Base-by-base conservation (phyloP, 2,113 vertebrate genomes). In the Brachypteracias leptosomus region DNA sequence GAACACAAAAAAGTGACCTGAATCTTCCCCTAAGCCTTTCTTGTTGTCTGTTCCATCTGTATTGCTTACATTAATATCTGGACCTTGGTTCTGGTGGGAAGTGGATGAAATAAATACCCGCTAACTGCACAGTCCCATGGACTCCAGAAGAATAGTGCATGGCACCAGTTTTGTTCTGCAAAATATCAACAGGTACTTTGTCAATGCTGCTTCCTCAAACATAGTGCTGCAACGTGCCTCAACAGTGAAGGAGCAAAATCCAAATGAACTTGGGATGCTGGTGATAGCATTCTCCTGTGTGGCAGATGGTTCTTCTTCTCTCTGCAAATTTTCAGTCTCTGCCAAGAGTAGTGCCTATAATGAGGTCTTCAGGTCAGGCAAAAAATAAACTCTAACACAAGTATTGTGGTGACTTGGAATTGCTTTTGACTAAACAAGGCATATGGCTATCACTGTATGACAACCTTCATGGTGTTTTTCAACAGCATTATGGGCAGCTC, bases 111-210 rank as follows among this genome's bases (percentile, higher is more conserved):
- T 24, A 72, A 66, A 75, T 36, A 35, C 36, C 54, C 1, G 10
- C 13, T 35, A 72, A 11, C 7, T 59, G 70, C 26, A 24, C 0
- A 0, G 3, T 40, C 31, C 46, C 52, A 63, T 0, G 0, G 55
- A 66, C 18, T 47, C 17, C 46, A 36, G 22, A 74, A 59, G 31
- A 93, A 25, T 1, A 58, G 42, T 1, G 5, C 0, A 2, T 3
- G n/a, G 13, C 42, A 77, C 10, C 26, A 13, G 12, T 33, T 54
- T 33, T 35, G 49, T 42, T 36, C 22, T 33, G n/a, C 13, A 61
- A 51, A 71, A 4, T 9, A 55, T 16, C 51, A n/a, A 10, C 55
- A 44, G 35, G 33, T n/a, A 25, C 42, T 62, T 70, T 70, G 58
- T 33, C 68, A 80, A 7, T 0, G 0, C 1, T 54, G 29, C 29